Evolutionary conservation across 2,888 invertebrate species (phyloP), one percentile per base, ranked within the genome.

Genomic region (Leucophenga maculata): DNA sequence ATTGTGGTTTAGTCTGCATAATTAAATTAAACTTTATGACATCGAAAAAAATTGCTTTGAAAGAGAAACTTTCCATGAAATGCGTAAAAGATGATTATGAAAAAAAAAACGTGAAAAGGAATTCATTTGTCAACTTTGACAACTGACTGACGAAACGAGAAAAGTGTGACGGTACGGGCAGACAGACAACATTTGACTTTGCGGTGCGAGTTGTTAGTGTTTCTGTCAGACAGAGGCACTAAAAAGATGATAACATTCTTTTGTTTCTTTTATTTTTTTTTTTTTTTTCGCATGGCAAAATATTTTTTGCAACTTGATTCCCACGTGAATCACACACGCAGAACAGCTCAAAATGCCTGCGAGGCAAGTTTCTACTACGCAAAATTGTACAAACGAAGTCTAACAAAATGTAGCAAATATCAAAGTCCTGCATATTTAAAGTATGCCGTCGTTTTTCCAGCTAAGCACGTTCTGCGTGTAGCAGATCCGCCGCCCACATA

Each of bases 91-190:
- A 13, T 48, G 6, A 13, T 8, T 48, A n/a, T 8, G 48, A 14
- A 18, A 20, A 20, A 54, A 48, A 65, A 26, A 16, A 52, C 22
- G 16, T 50, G 3, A 52, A 22, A 65, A 46, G 67, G 26, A 67
- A 67, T 57, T 57, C 67, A 67, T 67, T 67, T 57, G 67, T 67
- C 57, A 67, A 55, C 46, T 46, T 67, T 57, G 65, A 54, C 54
- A 65, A 20, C 16, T 11, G 46, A 26, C 26, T 26, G 26, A 26
- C 4, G 26, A 39, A 39, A 39, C 3, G 8, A 11, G 11, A 9
- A 8, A 39, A 11, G 8, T 39, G 39, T 39, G 8, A 39, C 8
- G 39, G 26, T 3, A 39, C 39, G 39, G 39, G 8, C 39, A 39
- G 39, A 39, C 39, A 11, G 39, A 39, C 39, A 9, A 39, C 39